Evolutionary conservation across 2,113 vertebrate species (phyloP), one percentile per base, ranked within the genome.

Genomic region (Thamnophis sirtalis): DNA sequence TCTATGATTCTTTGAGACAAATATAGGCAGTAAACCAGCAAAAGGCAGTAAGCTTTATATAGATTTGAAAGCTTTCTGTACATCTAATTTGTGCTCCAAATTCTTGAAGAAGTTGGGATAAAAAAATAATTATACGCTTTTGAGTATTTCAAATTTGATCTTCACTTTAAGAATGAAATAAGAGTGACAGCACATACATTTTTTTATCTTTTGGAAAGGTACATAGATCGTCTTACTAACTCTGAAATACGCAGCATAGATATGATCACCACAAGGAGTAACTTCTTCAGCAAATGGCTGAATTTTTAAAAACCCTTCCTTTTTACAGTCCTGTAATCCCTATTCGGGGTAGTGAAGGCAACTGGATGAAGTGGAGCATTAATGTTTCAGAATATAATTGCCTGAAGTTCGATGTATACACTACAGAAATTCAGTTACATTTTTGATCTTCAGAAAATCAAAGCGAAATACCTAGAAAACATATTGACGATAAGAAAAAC

Each of bases 381-480:
- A 68, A 68, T n/a, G 11, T 28, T 15, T 33, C 63, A 68, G n/a
- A 68, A 68, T 68, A 28, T 68, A 68, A 68, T 5, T 68, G 28
- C 11, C 4, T n/a, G 13, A 68, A 68, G 63, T 68, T 68, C 63
- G n/a, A 68, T 15, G 5, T n/a, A 68, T 33, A 68, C 28, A 68
- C 63, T 68, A 89, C 13, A 90, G 51, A n/a, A 90, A 51, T 33
- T 19, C 8, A 50, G 51, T 15, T 24, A 51, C 3, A 56, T 22
- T 91, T 55, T 92, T 91, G 43, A 60, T 10, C 89, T 5, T 55
- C 17, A 85, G 38, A 92, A 90, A n/a, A 4, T 55, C 43, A 86
- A 93, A 91, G 15, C 43, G 15, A 89, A 68, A 54, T 48, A 53
- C 17, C 86, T 33, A 54, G 86, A 28, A 9, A 90, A 91, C 90